Conservation (phyloP, 2,113 vertebrate genomes). For the Pluvialis apricaria region DNA sequence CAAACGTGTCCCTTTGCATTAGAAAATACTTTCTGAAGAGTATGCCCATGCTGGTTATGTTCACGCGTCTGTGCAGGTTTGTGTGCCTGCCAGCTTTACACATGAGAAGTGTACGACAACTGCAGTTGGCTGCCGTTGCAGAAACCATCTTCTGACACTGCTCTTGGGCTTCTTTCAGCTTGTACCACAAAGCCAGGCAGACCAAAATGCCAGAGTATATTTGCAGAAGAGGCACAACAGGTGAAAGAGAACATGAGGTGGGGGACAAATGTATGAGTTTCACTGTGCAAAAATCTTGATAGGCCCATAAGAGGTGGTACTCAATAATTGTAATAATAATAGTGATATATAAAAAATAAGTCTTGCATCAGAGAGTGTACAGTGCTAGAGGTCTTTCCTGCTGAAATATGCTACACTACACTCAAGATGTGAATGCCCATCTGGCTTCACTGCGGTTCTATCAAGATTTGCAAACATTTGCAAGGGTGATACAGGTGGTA, state of each 20-base stretch:
- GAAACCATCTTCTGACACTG: neutral
- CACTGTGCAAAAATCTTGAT: neutral
- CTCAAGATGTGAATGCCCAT: neutral
- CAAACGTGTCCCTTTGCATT: neutral
- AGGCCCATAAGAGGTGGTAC: neutral
- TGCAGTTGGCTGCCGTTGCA: neutral
- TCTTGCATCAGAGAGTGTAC: neutral
- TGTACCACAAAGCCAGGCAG: neutral
- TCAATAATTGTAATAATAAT: neutral
- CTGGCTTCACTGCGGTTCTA: neutral
- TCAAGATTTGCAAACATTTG: neutral
- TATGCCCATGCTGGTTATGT: neutral
- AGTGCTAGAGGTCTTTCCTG: neutral
- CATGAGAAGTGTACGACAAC: neutral
- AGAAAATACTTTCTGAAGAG: neutral
- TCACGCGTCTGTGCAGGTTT: neutral
- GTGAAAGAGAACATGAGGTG: neutral
- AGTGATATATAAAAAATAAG: neutral
- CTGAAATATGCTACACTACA: neutral
- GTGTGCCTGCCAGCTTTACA: neutral
- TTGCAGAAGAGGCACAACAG: neutral
- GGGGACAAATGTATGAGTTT: neutral
- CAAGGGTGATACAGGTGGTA: neutral
- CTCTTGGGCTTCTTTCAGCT: neutral
- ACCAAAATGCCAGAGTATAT: neutral